Percentiles rank a stretch among this genome's conserved stretches.
phyloP scores from a whole-genome alignment of 2,797 vertebrate genomes.

The Tokudaia muenninki region DNA sequence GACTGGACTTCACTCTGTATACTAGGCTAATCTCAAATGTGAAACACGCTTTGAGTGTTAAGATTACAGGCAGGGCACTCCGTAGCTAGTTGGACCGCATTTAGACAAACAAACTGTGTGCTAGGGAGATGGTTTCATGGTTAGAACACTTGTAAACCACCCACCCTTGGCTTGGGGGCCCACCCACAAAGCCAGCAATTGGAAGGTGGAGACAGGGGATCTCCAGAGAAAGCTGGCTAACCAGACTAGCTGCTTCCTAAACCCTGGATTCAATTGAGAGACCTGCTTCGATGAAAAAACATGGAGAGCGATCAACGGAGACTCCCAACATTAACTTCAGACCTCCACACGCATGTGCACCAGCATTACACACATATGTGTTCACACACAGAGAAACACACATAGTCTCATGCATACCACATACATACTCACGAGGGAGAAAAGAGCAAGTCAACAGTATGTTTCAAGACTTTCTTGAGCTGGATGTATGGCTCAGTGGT shows the following conservation, averaged over 20 bases:
- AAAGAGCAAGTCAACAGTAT: not conserved
- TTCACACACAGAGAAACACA: not conserved
- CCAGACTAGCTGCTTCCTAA: not conserved
- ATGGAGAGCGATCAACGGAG: not conserved
- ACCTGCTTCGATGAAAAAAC: not conserved
- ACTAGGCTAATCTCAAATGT: not conserved
- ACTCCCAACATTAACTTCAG: not conserved
- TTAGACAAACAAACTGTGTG: not conserved
- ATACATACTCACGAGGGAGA: not conserved
- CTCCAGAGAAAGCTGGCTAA: not conserved
- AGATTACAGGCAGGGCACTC: not conserved
- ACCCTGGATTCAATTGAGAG: not conserved
- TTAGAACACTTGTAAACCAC: not conserved
- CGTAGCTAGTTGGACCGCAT: not conserved
- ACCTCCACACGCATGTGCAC: not conserved
- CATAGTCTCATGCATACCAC: not conserved
- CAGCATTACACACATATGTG: not conserved
- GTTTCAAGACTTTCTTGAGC: constrained; percentile 17
- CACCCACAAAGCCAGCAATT: not conserved
- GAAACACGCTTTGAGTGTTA: not conserved
- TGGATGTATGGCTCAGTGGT: not conserved
- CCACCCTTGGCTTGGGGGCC: not conserved
- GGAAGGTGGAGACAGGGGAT: not conserved
- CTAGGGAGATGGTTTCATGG: not conserved
- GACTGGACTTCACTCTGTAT: not conserved